phyloP scores from a whole-genome alignment of 2,888 invertebrate species.

The Oscheius sp. region DNA sequence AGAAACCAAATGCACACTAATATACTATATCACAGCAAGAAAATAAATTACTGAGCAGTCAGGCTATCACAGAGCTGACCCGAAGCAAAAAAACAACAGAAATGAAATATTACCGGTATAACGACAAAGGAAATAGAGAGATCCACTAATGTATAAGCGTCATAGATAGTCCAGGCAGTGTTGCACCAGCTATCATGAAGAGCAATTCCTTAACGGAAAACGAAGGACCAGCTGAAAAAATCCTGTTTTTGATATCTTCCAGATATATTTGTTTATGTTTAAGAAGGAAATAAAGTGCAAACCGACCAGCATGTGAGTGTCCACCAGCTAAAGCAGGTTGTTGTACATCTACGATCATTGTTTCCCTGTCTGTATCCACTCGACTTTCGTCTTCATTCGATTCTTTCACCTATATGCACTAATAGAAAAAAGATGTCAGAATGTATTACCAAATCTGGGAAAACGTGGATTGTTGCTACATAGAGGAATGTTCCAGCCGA shows the following conservation, averaged over 20 bases:
- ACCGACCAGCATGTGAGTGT: constrained; percentile 33
- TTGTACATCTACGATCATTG: constrained; percentile 29
- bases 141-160: constrained; percentile 5
- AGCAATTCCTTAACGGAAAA: constrained; percentile 83
- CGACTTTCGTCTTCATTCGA: background rate
- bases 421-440: background rate
- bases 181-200: constrained; percentile 84
- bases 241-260: background rate
- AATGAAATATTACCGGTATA: background rate
- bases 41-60: background rate
- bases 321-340: constrained; percentile 32
- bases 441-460: constrained; percentile 83
- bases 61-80: background rate
- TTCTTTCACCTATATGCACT: background rate
- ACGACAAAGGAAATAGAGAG: background rate
- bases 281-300: background rate
- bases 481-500: constrained; percentile 98
- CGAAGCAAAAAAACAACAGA: background rate
- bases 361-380: constrained; percentile 21
- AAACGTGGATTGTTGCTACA: constrained; percentile 96
- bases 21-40: background rate
- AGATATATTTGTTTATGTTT: too few species aligned
- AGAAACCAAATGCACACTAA: background rate
- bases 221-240: constrained; percentile 71
- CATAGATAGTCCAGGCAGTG: constrained; percentile 77